These are phyloP conservation scores for Drosophila maculinotata DNA, from an alignment of 2,888 invertebrate species.

Conservation along the genomic window DNA sequence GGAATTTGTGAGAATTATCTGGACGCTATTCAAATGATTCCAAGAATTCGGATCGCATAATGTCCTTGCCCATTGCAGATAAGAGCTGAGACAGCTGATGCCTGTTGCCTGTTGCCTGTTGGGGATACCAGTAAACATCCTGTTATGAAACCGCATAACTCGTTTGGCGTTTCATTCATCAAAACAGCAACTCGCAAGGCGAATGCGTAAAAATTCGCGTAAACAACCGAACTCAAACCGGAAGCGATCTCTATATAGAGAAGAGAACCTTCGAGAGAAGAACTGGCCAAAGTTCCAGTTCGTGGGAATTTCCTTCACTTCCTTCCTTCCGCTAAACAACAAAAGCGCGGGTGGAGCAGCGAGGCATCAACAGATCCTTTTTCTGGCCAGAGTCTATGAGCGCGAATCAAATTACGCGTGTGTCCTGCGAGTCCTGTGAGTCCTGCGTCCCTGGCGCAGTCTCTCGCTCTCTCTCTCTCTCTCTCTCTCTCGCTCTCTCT, in stretches of 20 bases:
- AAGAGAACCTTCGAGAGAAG: slow-evolving; percentile 26
- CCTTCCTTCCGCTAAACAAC: slow-evolving; percentile 57
- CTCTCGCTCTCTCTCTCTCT: slow-evolving; percentile 1
- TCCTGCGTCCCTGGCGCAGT: slow-evolving; percentile 18
- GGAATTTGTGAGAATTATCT: slow-evolving; percentile 36
- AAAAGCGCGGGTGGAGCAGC: slow-evolving; percentile 35
- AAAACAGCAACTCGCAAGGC: slow-evolving; percentile 10
- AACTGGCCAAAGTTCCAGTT: slow-evolving; percentile 39
- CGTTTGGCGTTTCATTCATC: slow-evolving; percentile 57
- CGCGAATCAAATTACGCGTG: slow-evolving; percentile 74
- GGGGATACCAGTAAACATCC: slow-evolving; percentile 60
- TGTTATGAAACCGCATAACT: slow-evolving; percentile 63
- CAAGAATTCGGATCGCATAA: slow-evolving; percentile 47
- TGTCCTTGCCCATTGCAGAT: slow-evolving; percentile 49
- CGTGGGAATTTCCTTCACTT: slow-evolving; percentile 74
- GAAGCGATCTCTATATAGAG: slow-evolving; percentile 35
- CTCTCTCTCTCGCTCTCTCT: not conserved
- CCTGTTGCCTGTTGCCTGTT: slow-evolving; percentile 18
- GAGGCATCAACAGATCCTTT: slow-evolving; percentile 15
- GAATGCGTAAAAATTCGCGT: slow-evolving; percentile 74
- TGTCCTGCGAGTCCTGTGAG: slow-evolving; percentile 6
- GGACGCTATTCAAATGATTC: slow-evolving; percentile 57
- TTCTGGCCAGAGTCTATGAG: slow-evolving; percentile 52
- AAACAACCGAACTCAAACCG: slow-evolving; percentile 58
- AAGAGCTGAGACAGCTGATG: slow-evolving; percentile 19